phyloP scores from a whole-genome alignment of 2,113 vertebrate genomes.

The Muntiacus muntjak region DNA sequence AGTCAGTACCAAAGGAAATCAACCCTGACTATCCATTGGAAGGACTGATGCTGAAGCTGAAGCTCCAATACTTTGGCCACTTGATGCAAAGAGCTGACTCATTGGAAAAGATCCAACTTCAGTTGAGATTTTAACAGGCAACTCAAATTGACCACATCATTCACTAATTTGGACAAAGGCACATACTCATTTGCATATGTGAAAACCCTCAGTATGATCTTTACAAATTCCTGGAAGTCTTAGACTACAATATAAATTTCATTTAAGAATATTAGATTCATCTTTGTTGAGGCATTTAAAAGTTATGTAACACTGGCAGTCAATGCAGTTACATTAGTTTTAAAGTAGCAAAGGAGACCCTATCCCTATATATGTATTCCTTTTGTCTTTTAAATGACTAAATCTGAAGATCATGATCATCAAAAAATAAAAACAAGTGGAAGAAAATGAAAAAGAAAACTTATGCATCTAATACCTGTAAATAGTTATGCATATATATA shows the following conservation, averaged over 20 bases:
- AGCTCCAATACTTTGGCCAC: background rate
- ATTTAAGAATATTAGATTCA: background rate
- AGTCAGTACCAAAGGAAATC: background rate
- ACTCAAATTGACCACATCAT: background rate
- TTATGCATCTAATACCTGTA: background rate
- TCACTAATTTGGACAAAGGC: background rate
- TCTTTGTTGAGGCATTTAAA: background rate
- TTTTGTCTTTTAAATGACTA: background rate
- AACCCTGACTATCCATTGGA: background rate
- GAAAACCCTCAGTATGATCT: background rate
- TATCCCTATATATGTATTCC: background rate
- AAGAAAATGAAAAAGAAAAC: background rate
- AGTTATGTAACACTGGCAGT: background rate
- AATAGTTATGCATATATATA: background rate
- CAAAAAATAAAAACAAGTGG: background rate
- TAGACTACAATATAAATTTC: background rate
- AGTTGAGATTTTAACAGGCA: background rate
- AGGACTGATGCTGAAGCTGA: background rate
- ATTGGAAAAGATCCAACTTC: background rate
- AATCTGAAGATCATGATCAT: background rate
- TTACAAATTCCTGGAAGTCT: background rate
- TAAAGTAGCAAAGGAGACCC: background rate
- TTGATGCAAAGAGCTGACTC: background rate
- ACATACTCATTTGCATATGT: fast-evolving
- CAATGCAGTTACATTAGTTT: background rate